Evolutionary conservation across 1,140 invertebrate species (phyloP).

Genomic region (Scaptomyza montana): DNA sequence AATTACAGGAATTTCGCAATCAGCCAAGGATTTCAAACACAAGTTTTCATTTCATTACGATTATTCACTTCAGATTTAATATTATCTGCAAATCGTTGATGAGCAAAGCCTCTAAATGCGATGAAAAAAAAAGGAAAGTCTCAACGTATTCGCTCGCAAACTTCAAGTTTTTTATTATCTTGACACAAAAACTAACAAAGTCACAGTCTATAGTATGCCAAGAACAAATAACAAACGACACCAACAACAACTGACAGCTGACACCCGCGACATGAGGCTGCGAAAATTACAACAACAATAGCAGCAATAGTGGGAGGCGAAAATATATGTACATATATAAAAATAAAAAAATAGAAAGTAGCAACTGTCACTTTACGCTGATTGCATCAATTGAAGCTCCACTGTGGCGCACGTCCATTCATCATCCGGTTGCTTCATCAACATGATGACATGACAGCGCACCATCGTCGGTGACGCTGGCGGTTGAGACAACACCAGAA

Average conservation of each 20-base stretch:
- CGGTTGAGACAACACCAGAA: conserved; percentile 60
- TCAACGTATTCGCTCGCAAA: background rate
- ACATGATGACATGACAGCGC: conserved; percentile 80
- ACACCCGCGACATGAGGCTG: conserved; percentile 48
- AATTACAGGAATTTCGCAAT: too few relatives aligned
- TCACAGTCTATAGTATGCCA: conserved; percentile 27
- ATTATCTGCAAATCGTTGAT: too few relatives aligned
- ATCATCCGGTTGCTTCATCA: conserved; percentile 82
- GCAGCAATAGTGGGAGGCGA: background rate
- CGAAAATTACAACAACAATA: conserved; percentile 37
- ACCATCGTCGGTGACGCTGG: conserved; percentile 18
- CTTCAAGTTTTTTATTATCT: conserved; percentile 11
- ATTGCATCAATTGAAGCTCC: conserved; percentile 82
- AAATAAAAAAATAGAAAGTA: conserved; percentile 26
- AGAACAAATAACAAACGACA: conserved; percentile 48
- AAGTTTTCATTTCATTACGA: too few relatives aligned
- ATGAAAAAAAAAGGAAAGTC: too few relatives aligned
- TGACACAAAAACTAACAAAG: conserved; percentile 32
- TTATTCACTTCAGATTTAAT: too few relatives aligned
- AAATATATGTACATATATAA: conserved; percentile 2
- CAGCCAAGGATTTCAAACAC: too few relatives aligned
- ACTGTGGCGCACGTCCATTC: conserved; percentile 82
- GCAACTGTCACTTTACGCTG: conserved; percentile 80
- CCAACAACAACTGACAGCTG: conserved; percentile 47
- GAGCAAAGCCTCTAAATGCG: too few relatives aligned